These are phyloP conservation scores for Halcyon chelicuti DNA, from an alignment of 2,797 vertebrate genomes.

Conservation along the genomic window DNA sequence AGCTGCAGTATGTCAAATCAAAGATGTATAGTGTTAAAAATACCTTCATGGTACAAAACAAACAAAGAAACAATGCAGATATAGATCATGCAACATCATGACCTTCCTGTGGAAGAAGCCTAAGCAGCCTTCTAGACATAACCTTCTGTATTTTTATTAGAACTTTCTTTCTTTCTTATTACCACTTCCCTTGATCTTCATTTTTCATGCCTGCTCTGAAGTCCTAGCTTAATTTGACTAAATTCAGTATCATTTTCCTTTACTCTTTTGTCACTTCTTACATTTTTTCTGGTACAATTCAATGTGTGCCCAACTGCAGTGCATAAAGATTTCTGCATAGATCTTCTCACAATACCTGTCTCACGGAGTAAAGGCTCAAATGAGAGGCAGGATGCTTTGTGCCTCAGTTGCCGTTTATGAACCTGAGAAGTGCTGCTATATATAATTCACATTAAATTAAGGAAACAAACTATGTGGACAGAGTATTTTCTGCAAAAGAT, in stretches of 20 bases:
- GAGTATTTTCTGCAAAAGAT: not conserved
- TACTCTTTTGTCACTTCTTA: not conserved
- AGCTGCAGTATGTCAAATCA: not conserved
- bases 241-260: not conserved
- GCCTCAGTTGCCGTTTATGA: not conserved
- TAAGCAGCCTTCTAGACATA: not conserved
- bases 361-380: not conserved
- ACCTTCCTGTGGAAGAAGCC: not conserved
- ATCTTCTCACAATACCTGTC: not conserved
- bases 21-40: not conserved
- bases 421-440: not conserved
- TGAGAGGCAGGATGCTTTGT: not conserved
- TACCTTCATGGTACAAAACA: not conserved
- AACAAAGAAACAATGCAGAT: not conserved
- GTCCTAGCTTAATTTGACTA: not conserved
- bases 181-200: not conserved
- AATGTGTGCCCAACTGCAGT: not conserved
- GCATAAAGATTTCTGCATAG: not conserved
- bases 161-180: not conserved
- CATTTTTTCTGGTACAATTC: not conserved
- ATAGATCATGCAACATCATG: not conserved
- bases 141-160: not conserved
- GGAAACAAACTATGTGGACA: not conserved
- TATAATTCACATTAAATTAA: not conserved
- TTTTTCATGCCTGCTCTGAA: not conserved